Conservation (phyloP, 2,888 invertebrate genomes). For the Eurytoma californica region DNA sequence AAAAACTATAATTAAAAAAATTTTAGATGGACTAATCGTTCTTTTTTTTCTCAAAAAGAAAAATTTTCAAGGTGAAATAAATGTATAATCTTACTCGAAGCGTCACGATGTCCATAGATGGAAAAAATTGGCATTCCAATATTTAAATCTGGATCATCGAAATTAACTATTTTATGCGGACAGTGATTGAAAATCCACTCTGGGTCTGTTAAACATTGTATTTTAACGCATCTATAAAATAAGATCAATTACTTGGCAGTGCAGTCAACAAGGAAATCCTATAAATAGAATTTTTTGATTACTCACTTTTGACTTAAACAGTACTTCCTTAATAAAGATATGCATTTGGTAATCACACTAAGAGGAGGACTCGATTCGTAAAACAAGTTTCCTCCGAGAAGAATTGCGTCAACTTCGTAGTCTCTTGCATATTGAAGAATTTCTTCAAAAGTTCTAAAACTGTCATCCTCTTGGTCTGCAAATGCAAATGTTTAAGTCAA, state of each 20-base stretch:
- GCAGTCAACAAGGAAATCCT: constrained; percentile 34
- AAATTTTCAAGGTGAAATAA: not conserved
- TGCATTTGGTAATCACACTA: constrained; percentile 83
- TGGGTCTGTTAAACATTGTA: constrained; percentile 92
- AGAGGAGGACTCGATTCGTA: constrained; percentile 95
- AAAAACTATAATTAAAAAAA: constrained; percentile 68
- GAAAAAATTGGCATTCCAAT: constrained; percentile 94
- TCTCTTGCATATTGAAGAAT: constrained; percentile 87
- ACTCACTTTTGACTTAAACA: constrained; percentile 77
- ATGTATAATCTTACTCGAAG: constrained; percentile 82
- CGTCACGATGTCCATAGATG: constrained; percentile 99
- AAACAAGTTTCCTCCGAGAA: constrained; percentile 97
- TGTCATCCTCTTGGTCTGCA: constrained; percentile 82
- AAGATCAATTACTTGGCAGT: not conserved
- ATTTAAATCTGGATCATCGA: constrained; percentile 96
- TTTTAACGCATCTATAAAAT: constrained; percentile 75
- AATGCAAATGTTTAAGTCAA: not conserved
- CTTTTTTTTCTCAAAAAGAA: no score
- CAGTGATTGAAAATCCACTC: constrained; percentile 83
- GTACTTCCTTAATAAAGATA: constrained; percentile 85
- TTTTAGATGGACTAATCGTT: not conserved
- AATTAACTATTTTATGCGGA: constrained; percentile 86
- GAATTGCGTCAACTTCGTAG: constrained; percentile 88
- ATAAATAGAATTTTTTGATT: not conserved
- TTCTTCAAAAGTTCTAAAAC: constrained; percentile 95